These are phyloP conservation scores for Notolabrus celidotus DNA, from an alignment of 2,797 vertebrate genomes.

Conservation along the genomic window DNA sequence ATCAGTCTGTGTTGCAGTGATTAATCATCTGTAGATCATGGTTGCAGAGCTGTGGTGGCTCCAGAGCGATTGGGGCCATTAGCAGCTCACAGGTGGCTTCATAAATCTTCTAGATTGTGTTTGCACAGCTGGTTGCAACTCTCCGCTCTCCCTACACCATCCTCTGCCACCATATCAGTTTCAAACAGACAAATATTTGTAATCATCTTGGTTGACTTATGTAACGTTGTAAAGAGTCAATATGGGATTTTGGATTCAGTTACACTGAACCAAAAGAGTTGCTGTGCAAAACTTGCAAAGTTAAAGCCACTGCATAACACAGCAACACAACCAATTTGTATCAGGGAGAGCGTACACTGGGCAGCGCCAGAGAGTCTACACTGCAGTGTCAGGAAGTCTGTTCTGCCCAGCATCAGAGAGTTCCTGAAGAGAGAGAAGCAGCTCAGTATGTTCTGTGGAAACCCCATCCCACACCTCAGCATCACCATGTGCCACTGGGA, in stretches of 20 bases:
- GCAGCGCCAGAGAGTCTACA: too few species aligned
- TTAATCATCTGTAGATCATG: slow-evolving; percentile 21
- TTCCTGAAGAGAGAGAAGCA: too few species aligned
- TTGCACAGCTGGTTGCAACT: slow-evolving; percentile 73
- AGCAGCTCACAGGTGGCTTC: slow-evolving; percentile 62
- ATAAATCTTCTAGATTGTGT: slow-evolving; percentile 75
- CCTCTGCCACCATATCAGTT: slow-evolving; percentile 24
- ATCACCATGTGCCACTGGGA: too few species aligned
- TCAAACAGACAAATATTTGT: slow-evolving; percentile 43
- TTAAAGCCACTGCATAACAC: too few species aligned
- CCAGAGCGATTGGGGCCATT: slow-evolving; percentile 51
- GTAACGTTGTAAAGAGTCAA: slow-evolving; percentile 10
- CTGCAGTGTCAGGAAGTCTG: too few species aligned
- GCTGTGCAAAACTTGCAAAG: too few species aligned
- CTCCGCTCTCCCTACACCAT: neutral
- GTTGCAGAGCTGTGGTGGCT: slow-evolving; percentile 1
- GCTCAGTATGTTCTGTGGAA: too few species aligned
- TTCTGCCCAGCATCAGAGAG: too few species aligned
- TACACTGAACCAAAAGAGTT: neutral
- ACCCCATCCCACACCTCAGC: too few species aligned
- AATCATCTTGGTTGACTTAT: slow-evolving; percentile 19
- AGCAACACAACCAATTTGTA: too few species aligned
- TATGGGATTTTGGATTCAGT: slow-evolving; percentile 16
- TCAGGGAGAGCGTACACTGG: too few species aligned
- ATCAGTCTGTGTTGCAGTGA: slow-evolving; percentile 32